A percentile compares a stretch with the other conserved stretches of the same genome.
Evolutionary conservation across 2,113 vertebrate genomes (phyloP).

Genomic region (Tympanuchus pallidicinctus): DNA sequence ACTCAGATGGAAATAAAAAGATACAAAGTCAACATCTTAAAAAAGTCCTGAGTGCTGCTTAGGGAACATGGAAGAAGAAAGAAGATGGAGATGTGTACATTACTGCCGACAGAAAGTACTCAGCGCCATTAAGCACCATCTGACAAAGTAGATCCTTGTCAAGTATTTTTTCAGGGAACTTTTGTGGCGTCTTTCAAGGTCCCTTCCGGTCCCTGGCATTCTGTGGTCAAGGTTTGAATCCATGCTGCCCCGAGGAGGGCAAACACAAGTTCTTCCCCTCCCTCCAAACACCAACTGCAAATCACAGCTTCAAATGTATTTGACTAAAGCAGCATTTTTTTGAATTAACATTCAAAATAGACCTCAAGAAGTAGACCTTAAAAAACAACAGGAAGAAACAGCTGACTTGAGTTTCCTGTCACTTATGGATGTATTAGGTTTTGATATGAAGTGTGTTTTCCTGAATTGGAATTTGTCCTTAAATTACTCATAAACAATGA

Average conservation of each 20-base stretch:
- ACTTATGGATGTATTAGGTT: conserved; percentile 62
- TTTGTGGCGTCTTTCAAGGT: neutral
- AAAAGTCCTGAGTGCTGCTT: neutral
- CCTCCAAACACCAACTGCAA: conserved; percentile 39
- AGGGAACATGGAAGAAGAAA: neutral
- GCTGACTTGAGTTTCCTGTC: conserved; percentile 58
- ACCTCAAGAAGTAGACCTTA: conserved; percentile 7
- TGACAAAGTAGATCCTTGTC: neutral
- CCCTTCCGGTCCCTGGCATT: no score
- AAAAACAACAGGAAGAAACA: neutral
- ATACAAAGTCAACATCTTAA: neutral
- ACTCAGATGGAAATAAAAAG: neutral
- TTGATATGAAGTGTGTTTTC: conserved; percentile 71
- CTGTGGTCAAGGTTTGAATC: neutral
- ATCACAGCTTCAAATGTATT: conserved; percentile 21
- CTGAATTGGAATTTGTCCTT: conserved; percentile 77
- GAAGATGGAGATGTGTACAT: neutral
- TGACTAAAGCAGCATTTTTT: conserved; percentile 32
- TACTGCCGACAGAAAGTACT: neutral
- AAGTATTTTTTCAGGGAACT: neutral
- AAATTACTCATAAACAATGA: conserved; percentile 73
- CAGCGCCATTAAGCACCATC: fast-evolving
- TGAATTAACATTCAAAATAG: conserved; percentile 40
- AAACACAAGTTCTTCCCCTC: neutral
- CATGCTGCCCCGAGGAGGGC: neutral